Conservation (phyloP, 1,140 invertebrate species). For the Pogonomyrmex barbatus region DNA sequence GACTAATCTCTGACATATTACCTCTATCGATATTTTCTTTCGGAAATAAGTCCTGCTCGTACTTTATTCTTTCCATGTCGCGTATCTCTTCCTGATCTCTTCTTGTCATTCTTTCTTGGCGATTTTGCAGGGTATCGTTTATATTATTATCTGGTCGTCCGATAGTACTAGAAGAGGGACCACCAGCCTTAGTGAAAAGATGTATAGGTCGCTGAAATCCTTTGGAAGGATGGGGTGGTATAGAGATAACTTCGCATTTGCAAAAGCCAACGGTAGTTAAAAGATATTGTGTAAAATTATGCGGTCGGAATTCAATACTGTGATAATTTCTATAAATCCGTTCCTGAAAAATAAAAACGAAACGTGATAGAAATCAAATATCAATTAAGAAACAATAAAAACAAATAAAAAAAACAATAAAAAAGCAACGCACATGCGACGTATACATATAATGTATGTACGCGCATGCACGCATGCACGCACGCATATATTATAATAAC, state of each 20-base stretch:
- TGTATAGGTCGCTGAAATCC: slow-evolving; percentile 96
- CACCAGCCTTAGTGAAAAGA: slow-evolving; percentile 91
- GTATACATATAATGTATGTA: too few relatives aligned
- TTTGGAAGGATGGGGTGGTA: slow-evolving; percentile 94
- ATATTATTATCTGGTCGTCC: slow-evolving; percentile 46
- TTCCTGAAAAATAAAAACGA: slow-evolving; percentile 88
- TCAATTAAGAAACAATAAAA: not conserved
- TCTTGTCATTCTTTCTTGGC: slow-evolving; percentile 81
- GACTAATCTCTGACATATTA: slow-evolving; percentile 79
- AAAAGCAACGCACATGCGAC: not conserved
- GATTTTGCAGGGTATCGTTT: not conserved
- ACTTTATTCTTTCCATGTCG: slow-evolving; percentile 77
- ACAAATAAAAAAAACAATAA: not conserved
- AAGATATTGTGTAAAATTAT: slow-evolving; percentile 96
- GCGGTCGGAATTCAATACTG: slow-evolving; percentile 94
- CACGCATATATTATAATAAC: too few relatives aligned
- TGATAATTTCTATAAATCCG: slow-evolving; percentile 95
- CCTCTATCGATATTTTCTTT: slow-evolving; percentile 65
- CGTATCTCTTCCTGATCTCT: slow-evolving; percentile 77
- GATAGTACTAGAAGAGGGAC: slow-evolving; percentile 85
- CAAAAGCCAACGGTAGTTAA: slow-evolving; percentile 96
- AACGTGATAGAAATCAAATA: slow-evolving; percentile 5
- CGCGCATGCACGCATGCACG: too few relatives aligned
- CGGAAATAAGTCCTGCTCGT: slow-evolving; percentile 80
- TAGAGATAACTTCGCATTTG: slow-evolving; percentile 94